These are phyloP conservation scores for Dendrophyllia cribrosa DNA, from an alignment of 64 coral and sea anemone genomes.

Conservation along the genomic window DNA sequence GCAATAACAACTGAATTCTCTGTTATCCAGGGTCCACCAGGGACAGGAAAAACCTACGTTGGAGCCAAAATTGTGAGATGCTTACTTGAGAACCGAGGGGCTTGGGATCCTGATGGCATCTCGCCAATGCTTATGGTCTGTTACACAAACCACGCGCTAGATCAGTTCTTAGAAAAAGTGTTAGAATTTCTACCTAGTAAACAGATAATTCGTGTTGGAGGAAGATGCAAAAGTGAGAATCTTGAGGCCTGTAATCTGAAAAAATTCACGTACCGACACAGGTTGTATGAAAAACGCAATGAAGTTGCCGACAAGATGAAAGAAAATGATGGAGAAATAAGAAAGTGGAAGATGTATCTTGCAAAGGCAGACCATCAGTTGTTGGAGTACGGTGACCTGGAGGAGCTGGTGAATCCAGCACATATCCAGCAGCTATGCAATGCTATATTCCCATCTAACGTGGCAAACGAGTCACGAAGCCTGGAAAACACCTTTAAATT, in stretches of 20 bases:
- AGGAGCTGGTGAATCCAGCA: not conserved
- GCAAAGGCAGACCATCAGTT: not conserved
- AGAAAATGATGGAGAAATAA: not conserved
- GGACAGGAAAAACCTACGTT: slow-evolving; percentile 92
- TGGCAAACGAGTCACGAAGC: not conserved
- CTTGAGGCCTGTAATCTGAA: slow-evolving; percentile 55
- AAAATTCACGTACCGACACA: not conserved
- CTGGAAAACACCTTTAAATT: not conserved
- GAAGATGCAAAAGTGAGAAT: slow-evolving; percentile 41
- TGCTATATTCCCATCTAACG: not conserved
- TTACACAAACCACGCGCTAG: slow-evolving; percentile 70
- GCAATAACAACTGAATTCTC: slow-evolving; percentile 88
- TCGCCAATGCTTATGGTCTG: slow-evolving; percentile 71
- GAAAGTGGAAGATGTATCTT: not conserved
- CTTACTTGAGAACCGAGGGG: slow-evolving; percentile 38
- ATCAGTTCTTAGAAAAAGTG: slow-evolving; percentile 61
- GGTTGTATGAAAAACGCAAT: not conserved
- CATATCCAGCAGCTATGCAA: slow-evolving; percentile 1
- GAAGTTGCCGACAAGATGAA: not conserved
- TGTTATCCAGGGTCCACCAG: slow-evolving; percentile 95
- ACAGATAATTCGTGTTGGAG: slow-evolving; percentile 65
- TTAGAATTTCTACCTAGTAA: slow-evolving; percentile 33
- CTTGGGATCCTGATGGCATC: slow-evolving; percentile 48
- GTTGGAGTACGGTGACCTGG: slow-evolving; percentile 8
- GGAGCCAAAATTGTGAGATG: slow-evolving; percentile 76